Evolutionary conservation across 2,888 invertebrate genomes (phyloP).

Genomic region (Torymus texanus): DNA sequence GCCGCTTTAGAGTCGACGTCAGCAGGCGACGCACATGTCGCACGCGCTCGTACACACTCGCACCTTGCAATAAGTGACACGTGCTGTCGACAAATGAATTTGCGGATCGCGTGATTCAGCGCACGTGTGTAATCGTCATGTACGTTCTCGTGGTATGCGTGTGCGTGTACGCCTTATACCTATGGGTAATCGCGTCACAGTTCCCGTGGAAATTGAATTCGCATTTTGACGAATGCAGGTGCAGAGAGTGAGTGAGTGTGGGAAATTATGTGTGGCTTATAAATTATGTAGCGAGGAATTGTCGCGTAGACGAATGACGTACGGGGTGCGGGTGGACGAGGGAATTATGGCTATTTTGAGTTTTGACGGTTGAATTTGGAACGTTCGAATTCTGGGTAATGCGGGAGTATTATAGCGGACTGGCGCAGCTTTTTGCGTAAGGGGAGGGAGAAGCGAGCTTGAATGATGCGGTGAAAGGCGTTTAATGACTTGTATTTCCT

Average conservation of each 20-base stretch:
- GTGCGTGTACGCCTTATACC: slow-evolving; percentile 56
- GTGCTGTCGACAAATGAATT: slow-evolving; percentile 67
- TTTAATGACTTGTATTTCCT: neutral
- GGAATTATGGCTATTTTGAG: neutral
- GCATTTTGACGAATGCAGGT: slow-evolving; percentile 8
- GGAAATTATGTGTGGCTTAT: no score
- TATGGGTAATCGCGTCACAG: slow-evolving; percentile 54
- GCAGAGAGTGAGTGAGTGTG: no score
- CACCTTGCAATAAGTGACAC: slow-evolving; percentile 65
- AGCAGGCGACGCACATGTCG: neutral
- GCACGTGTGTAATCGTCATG: slow-evolving; percentile 65
- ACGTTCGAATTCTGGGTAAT: neutral
- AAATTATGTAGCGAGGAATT: no score
- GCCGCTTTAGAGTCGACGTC: neutral
- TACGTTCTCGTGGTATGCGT: slow-evolving; percentile 35
- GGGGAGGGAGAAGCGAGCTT: neutral
- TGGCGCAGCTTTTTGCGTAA: no score
- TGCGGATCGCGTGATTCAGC: slow-evolving; percentile 59
- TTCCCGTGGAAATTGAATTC: slow-evolving; percentile 44
- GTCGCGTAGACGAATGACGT: no score
- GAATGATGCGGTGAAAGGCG: neutral
- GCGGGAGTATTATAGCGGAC: neutral
- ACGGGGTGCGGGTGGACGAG: neutral
- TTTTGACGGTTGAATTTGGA: neutral
- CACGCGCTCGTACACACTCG: neutral